phyloP scores from a whole-genome alignment of 1,140 invertebrate species.

The Trialeurodes vaporariorum region DNA sequence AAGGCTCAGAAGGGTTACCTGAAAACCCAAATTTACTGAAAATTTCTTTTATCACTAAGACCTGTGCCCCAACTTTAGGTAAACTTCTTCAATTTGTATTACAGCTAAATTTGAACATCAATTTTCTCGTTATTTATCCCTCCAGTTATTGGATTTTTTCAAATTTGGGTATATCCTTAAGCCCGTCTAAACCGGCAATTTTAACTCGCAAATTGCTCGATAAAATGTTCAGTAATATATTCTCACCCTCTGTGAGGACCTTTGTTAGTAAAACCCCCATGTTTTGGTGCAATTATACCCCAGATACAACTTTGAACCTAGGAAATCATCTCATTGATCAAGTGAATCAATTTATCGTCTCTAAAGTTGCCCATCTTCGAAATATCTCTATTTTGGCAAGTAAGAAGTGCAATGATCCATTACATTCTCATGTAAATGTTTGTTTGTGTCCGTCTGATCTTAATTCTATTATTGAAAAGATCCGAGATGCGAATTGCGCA shows the following conservation, averaged over 20 bases:
- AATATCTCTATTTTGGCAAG: background rate
- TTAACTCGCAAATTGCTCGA: no score
- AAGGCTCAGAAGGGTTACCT: background rate
- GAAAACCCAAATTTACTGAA: background rate
- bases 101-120: background rate
- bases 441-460: background rate
- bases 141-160: background rate
- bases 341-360: background rate
- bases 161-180: background rate
- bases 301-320: background rate
- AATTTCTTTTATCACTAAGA: background rate
- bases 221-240: background rate
- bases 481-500: no score
- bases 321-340: background rate
- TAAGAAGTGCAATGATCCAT: background rate
- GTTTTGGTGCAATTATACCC: background rate
- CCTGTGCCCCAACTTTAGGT: background rate
- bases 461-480: background rate
- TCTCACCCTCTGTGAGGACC: background rate
- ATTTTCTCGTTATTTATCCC: background rate
- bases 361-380: background rate
- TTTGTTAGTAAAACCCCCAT: background rate
- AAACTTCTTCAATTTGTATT: background rate
- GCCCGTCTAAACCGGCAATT: background rate
- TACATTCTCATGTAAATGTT: background rate